Evolutionary conservation across 2,113 vertebrate species (phyloP).

Genomic region (Carlito syrichta): DNA sequence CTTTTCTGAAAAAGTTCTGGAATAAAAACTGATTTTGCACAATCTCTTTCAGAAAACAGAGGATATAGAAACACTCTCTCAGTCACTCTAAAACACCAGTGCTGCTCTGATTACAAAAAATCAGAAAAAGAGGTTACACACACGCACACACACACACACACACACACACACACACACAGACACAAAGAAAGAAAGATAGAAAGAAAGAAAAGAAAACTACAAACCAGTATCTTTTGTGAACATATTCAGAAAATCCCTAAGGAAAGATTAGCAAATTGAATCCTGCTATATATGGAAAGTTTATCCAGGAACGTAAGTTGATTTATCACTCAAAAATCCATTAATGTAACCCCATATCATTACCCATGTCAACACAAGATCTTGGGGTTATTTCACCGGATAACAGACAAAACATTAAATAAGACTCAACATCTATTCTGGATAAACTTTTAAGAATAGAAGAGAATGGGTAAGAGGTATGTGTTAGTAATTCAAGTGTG

Average conservation of each 20-base stretch:
- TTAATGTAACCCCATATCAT: background rate
- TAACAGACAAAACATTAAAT: background rate
- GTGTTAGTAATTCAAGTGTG: background rate
- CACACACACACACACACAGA: no score
- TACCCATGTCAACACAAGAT: background rate
- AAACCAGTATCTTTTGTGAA: background rate
- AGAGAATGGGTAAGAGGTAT: background rate
- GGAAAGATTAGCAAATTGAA: background rate
- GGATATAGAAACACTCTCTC: background rate
- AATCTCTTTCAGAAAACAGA: background rate
- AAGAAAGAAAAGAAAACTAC: background rate
- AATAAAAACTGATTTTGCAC: background rate
- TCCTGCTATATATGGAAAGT: background rate
- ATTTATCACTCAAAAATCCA: background rate
- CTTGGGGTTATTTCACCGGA: background rate
- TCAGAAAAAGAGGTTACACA: background rate
- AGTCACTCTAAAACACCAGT: background rate
- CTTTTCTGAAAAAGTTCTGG: background rate
- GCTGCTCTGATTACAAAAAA: background rate
- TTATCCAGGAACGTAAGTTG: background rate
- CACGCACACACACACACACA: no score
- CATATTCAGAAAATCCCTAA: background rate
- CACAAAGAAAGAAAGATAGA: no score
- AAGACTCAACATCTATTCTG: background rate
- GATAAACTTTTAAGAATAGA: background rate